Evolutionary conservation across 2,113 vertebrate species (phyloP).

Genomic region (Proteles cristata): DNA sequence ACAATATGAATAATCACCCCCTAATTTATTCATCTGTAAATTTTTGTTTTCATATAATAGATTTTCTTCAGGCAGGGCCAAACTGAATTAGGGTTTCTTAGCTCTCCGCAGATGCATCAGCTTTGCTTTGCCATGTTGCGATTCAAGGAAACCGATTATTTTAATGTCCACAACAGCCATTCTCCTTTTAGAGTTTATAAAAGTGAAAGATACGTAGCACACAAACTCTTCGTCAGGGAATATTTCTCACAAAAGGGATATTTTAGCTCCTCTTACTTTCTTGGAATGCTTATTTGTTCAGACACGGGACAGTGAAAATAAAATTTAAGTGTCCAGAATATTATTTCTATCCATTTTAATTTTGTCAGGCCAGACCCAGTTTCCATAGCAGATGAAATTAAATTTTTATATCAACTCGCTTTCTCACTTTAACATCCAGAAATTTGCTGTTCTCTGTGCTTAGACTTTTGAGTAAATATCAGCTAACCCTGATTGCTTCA

Average conservation of each 20-base stretch:
- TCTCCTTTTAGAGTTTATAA: slow-evolving; percentile 2
- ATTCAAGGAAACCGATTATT: slow-evolving; percentile 16
- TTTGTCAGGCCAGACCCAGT: slow-evolving; percentile 43
- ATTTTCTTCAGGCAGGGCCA: slow-evolving; percentile 38
- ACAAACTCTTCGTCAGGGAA: slow-evolving; percentile 45
- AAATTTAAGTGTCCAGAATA: slow-evolving; percentile 62
- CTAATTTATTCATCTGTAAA: slow-evolving; percentile 69
- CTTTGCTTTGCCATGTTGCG: slow-evolving; percentile 25
- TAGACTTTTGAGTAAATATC: slow-evolving; percentile 45
- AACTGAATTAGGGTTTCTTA: not conserved
- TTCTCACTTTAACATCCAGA: slow-evolving; percentile 43
- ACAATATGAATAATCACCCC: slow-evolving; percentile 70
- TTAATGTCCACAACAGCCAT: not conserved
- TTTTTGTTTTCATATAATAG: slow-evolving; percentile 45
- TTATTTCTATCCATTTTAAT: slow-evolving; percentile 70
- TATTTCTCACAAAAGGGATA: slow-evolving; percentile 43
- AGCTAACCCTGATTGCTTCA: not conserved
- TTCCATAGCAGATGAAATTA: slow-evolving; percentile 60
- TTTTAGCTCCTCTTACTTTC: not conserved
- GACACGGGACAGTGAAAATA: slow-evolving; percentile 57
- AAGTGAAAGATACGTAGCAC: not conserved
- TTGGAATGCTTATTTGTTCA: slow-evolving; percentile 56
- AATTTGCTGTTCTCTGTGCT: not conserved
- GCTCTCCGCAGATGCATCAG: not conserved
- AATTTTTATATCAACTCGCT: slow-evolving; percentile 62